These are phyloP conservation scores for Lutjanus campechanus DNA, from an alignment of 2,797 vertebrate species.

Conservation along the genomic window DNA sequence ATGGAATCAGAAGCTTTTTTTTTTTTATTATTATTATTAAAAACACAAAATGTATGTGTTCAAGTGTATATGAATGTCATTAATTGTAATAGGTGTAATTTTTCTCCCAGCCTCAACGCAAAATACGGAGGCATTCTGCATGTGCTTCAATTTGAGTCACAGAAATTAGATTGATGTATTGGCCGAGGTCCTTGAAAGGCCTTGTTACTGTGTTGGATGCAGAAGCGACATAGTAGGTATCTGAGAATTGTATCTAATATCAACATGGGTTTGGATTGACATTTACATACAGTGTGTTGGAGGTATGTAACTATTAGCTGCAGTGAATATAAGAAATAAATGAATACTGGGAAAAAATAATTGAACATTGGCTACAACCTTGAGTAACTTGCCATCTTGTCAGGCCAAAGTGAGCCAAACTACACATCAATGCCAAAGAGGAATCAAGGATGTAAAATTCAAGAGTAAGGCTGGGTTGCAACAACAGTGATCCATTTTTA, in stretches of 20 bases:
- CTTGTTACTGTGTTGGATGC: conserved; percentile 31
- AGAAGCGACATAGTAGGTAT: conserved; percentile 24
- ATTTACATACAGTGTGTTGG: conserved; percentile 70
- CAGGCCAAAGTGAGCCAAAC: conserved; percentile 8
- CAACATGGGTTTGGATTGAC: conserved; percentile 67
- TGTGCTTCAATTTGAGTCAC: conserved; percentile 48
- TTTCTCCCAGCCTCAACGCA: not conserved
- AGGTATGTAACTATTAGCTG: conserved; percentile 67
- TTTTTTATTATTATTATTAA: not conserved
- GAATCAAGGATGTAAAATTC: conserved; percentile 13
- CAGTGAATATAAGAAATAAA: conserved; percentile 29
- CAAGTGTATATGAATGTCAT: conserved; percentile 57
- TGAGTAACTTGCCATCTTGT: conserved; percentile 38
- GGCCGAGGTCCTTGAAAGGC: conserved; percentile 36
- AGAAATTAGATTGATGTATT: conserved; percentile 50
- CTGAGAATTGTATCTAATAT: conserved; percentile 63
- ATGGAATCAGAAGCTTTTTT: conserved; percentile 38
- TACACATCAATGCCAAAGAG: conserved; percentile 17
- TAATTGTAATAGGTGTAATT: conserved; percentile 52
- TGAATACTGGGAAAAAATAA: conserved; percentile 34
- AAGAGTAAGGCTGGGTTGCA: not conserved
- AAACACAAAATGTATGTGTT: conserved; percentile 56
- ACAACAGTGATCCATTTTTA: too few species aligned
- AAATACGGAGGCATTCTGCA: conserved; percentile 31
- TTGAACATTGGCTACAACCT: conserved; percentile 47